Percentiles rank a stretch among this genome's conserved stretches.
These are phyloP conservation scores for Chaetodon trifasciatus DNA, from an alignment of 2,797 vertebrate species.

Conservation along the genomic window DNA sequence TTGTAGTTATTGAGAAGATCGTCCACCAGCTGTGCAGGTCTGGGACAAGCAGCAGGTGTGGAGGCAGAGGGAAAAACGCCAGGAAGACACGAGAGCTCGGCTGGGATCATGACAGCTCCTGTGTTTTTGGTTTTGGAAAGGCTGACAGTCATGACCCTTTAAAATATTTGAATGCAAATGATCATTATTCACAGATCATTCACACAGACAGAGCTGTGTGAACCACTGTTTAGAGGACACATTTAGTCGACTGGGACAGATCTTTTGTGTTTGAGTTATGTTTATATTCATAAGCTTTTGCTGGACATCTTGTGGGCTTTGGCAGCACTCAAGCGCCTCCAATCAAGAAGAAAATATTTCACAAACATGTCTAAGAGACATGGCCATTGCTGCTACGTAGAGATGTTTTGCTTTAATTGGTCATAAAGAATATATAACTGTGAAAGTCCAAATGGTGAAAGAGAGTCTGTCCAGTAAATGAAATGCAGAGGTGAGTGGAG, in stretches of 20 bases:
- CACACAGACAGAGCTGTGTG: neutral
- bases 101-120: too few relatives aligned
- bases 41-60: too few relatives aligned
- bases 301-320: neutral
- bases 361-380: neutral
- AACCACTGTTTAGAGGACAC: neutral
- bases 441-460: constrained; percentile 24
- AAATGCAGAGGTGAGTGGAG: constrained; percentile 57
- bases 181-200: too few relatives aligned
- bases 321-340: neutral
- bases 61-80: too few relatives aligned
- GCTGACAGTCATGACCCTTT: neutral
- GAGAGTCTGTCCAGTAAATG: constrained; percentile 47
- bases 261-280: neutral
- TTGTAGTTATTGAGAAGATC: too few relatives aligned
- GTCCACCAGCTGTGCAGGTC: too few relatives aligned
- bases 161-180: neutral
- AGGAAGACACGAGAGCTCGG: too few relatives aligned
- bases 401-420: neutral
- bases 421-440: constrained; percentile 11
- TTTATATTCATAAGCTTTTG: neutral
- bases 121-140: neutral
- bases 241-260: neutral
- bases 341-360: neutral
- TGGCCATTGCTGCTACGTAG: neutral